Base-by-base conservation (phyloP, 2,113 vertebrate genomes). In the Nothoprocta perdicaria region DNA sequence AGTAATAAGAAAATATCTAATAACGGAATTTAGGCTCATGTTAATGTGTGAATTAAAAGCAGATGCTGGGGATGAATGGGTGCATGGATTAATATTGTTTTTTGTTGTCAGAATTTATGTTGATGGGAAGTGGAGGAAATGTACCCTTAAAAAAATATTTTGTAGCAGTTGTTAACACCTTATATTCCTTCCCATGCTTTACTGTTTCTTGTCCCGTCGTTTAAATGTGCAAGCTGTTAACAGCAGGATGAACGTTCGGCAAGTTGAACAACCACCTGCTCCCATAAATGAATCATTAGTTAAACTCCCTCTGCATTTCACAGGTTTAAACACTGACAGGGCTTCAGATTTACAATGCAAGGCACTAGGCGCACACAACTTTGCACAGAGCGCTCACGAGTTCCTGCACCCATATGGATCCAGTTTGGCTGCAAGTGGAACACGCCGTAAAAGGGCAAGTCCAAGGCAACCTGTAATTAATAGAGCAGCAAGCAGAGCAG, bases 111-210 rank as follows among this genome's bases (percentile, higher is more conserved):
- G 94, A 96, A 97, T 98, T 97, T 97, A 97, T 97, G 97, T 84
- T 96, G 95, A 88, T 91, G 95, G 96, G 96, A 97, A 97, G 95
- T 84, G 86, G 95, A 97, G 97, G 97, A 97, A 98, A 97, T 95
- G 94, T 97, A 95, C 83, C 94, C 95, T 95, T 96, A 86, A 95
- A 95, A 95, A 97, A 97, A 90, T 97, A 97, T 95, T 98, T 96
- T 96, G 95, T 97, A 95, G 90, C 11, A 66, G 96, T 96, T 97
- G 97, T 98, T 98, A 97, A 97, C 97, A 97, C 97, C 97, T 97
- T 97, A 96, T 75, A 82, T 91, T 95, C 96, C 95, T 96, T 94
- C 93, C 92, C 75, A 71, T 92, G 55, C 80, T 95, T 88, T 72
- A 16, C 88, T 83, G 78, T 95, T 96, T 92, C 92, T 43, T 68